Evolutionary conservation across 2,113 vertebrate species (phyloP), one percentile per base, ranked within the genome.

Genomic region (Paradisaea rubra): DNA sequence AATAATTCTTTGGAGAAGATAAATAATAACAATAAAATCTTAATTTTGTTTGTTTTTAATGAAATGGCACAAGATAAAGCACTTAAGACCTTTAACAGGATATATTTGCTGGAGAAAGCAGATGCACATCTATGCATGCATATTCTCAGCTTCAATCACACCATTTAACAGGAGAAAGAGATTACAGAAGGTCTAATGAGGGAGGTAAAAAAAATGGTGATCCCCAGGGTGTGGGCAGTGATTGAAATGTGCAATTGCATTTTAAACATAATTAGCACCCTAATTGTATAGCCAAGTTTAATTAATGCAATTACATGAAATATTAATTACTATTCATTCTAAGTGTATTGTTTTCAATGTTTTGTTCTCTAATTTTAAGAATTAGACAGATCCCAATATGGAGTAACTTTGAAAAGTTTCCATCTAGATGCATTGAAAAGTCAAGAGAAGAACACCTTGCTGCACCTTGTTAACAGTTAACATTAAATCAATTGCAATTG

Each of bases 261-360:
- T 87, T 93, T 97, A 92, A 97, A 94, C 71, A 37, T 92, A 97
- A 97, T 96, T 96, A 96, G 95, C 81, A 93, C 89, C 61, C 96
- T 97, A 96, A 97, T 66, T 97, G 95, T 60, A 94, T 5, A 93
- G 54, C 77, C 89, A 94, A 85, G 77, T 94, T 97, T 96, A 97
- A 91, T 94, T 95, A 96, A 94, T 68, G 94, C 83, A 96, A 87
- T 93, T 94, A 87, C 22, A 78, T 93, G 86, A 97, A 94, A 78
- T 93, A 97, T 94, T 96, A 95, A 96, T 81, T 93, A 86, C 86
- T 93, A 91, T 82, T 96, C 81, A 97, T 49, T 92, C 95, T 92
- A 93, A 97, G 73, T 84, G 52, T 37, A 77, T 39, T 84, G 35
- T 80, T 95, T 96, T 81, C 54, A 83, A 85, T 74, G 63, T 59